These are phyloP conservation scores for Ophraella communa DNA, from an alignment of 2,888 invertebrate genomes.

Conservation along the genomic window DNA sequence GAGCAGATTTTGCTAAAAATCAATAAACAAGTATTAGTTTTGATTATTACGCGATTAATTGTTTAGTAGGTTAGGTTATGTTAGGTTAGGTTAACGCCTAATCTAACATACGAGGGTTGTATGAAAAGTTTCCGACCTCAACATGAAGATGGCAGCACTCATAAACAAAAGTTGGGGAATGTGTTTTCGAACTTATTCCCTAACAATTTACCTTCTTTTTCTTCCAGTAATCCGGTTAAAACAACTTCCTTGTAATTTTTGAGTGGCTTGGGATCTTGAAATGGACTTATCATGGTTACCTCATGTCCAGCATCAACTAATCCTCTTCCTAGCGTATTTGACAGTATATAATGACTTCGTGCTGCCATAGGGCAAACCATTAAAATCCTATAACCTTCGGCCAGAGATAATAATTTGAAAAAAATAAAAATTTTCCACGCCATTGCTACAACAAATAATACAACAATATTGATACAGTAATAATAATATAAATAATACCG, in stretches of 20 bases:
- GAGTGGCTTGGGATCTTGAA: slow-evolving; percentile 39
- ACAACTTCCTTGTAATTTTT: slow-evolving; percentile 48
- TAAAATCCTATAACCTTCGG: slow-evolving; percentile 37
- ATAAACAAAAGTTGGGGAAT: not conserved
- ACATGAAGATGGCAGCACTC: too few relatives aligned
- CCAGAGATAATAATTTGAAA: not conserved
- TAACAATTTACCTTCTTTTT: slow-evolving; percentile 59
- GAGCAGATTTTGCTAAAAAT: not conserved
- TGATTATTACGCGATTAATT: too few relatives aligned
- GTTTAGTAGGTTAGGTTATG: too few relatives aligned
- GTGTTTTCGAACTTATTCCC: not conserved
- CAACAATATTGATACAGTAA: too few relatives aligned
- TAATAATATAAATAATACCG: too few relatives aligned
- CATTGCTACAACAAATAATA: not conserved
- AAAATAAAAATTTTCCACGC: not conserved
- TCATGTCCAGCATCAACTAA: slow-evolving; percentile 47
- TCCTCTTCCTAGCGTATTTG: slow-evolving; percentile 42
- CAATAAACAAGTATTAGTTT: not conserved
- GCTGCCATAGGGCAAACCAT: slow-evolving; percentile 42
- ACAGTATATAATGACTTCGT: slow-evolving; percentile 44
- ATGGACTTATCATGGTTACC: slow-evolving; percentile 46
- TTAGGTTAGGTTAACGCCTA: not conserved
- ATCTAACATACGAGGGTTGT: too few relatives aligned
- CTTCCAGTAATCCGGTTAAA: slow-evolving; percentile 62
- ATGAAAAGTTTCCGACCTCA: too few relatives aligned